Evolutionary conservation across 2,888 invertebrate genomes (phyloP), one percentile per base, ranked within the genome.

Genomic region (Conistra vaccinii): DNA sequence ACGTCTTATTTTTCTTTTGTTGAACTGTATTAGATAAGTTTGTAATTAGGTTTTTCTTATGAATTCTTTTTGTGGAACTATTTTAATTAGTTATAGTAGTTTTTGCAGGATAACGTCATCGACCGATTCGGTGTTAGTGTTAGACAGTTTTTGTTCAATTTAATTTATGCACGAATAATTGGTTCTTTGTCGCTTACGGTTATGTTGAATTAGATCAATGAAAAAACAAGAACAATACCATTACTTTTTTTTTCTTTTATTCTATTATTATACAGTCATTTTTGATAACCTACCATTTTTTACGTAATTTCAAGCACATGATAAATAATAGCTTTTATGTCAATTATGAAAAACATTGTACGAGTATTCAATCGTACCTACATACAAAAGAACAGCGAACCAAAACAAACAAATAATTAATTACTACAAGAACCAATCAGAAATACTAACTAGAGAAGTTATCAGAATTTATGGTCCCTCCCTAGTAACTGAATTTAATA

Each of bases 31-130:
- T 51, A 69, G 55, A 63, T 73, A 75, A 57, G 66, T 45, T 72
- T 67, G 53, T 72, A 55, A 81, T 81, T 48, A 69, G 45, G 32
- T 63, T 61, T 70, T 73, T 75, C 17, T 60, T 53, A n/a, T 71
- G 62, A 61, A 48, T 65, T 73, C 10, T 74, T 74, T 78, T 76
- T 70, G 68, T 82, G 42, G 62, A 70, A 67, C 67, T 2, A 39
- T 78, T 72, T 66, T 81, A 84, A 78, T 81, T 81, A 78, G 58
- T n/a, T n/a, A 55, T 63, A 58, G 55, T 69, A n/a, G 76, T 76
- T 79, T 71, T 84, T 78, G 29, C 48, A 20, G 67, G n/a, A 68
- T 66, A 63, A 42, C 75, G 86, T 84, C 74, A 81, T 75, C 70
- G 45, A 48, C 51, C 45, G 29, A 61, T 53, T 72, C 20, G 14